A percentile compares a stretch with the other conserved stretches of the same genome.
These are phyloP conservation scores for Anthopleura xanthogrammica DNA, from an alignment of 92 coral and sea anemone genomes.

Conservation along the genomic window DNA sequence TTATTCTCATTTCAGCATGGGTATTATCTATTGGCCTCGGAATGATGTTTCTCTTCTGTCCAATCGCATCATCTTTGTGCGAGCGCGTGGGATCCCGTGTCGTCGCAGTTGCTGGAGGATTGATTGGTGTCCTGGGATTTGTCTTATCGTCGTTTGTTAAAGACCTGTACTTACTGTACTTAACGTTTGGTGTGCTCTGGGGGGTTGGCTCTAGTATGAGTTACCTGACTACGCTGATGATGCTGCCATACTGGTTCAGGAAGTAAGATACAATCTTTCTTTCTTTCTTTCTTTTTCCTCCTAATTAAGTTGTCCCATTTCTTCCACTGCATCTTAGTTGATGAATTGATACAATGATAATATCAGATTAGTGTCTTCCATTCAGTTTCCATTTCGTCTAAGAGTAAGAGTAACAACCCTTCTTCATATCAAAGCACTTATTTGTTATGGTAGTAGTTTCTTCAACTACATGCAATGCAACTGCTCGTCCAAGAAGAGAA, in stretches of 20 bases:
- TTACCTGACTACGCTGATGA: conserved; percentile 81
- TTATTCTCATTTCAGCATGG: conserved; percentile 61
- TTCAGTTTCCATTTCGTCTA: too few species aligned
- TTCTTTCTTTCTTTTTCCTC: not conserved
- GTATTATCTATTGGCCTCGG: conserved; percentile 92
- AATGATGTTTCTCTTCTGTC: conserved; percentile 91
- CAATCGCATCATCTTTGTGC: conserved; percentile 86
- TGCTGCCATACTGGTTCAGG: conserved; percentile 90
- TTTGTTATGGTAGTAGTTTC: too few species aligned
- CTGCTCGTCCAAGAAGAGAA: too few species aligned
- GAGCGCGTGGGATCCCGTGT: conserved; percentile 93
- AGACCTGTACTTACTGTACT: conserved; percentile 60
- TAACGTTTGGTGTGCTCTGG: conserved; percentile 89
- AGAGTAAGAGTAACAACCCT: too few species aligned
- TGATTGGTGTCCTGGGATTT: conserved; percentile 73
- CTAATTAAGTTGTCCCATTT: not conserved
- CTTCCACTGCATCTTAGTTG: not conserved
- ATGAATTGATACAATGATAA: too few species aligned
- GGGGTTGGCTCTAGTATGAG: conserved; percentile 91
- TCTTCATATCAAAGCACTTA: too few species aligned
- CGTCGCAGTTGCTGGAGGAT: conserved; percentile 80
- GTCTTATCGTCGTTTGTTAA: conserved; percentile 76
- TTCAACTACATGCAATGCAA: too few species aligned
- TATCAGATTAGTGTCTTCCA: too few species aligned
- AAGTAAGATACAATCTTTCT: conserved; percentile 39